Conservation (phyloP, 2,888 invertebrate species). For the Papilio elwesi region DNA sequence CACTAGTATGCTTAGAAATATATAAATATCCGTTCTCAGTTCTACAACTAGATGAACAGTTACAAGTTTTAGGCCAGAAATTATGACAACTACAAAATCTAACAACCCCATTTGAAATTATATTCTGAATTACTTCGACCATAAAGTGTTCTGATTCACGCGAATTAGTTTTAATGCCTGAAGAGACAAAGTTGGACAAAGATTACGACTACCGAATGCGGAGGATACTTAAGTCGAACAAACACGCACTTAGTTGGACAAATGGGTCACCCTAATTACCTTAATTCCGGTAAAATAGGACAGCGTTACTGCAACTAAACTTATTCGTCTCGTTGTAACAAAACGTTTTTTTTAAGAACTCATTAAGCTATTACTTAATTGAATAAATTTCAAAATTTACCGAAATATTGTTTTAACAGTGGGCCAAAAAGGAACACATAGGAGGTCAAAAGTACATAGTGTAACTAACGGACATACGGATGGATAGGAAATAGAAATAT, state of each 20-base stretch:
- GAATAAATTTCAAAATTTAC: too few species aligned
- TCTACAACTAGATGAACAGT: neutral
- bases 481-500: too few species aligned
- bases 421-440: too few species aligned
- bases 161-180: conserved; percentile 29
- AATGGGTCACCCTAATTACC: conserved; percentile 25
- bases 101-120: neutral
- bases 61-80: neutral
- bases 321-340: neutral
- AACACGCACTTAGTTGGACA: conserved; percentile 31
- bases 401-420: too few species aligned
- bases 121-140: neutral
- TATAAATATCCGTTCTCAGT: too few species aligned
- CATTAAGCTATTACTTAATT: too few species aligned
- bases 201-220: conserved; percentile 24
- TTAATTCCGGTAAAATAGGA: conserved; percentile 13
- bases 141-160: conserved; percentile 29
- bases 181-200: conserved; percentile 22
- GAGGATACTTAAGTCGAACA: conserved; percentile 21
- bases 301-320: neutral
- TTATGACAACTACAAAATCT: conserved; percentile 6
- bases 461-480: too few species aligned
- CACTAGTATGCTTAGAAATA: too few species aligned
- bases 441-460: too few species aligned
- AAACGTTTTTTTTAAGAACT: too few species aligned